Conservation (phyloP, 2,797 vertebrate genomes). For the Phoebastria nigripes region DNA sequence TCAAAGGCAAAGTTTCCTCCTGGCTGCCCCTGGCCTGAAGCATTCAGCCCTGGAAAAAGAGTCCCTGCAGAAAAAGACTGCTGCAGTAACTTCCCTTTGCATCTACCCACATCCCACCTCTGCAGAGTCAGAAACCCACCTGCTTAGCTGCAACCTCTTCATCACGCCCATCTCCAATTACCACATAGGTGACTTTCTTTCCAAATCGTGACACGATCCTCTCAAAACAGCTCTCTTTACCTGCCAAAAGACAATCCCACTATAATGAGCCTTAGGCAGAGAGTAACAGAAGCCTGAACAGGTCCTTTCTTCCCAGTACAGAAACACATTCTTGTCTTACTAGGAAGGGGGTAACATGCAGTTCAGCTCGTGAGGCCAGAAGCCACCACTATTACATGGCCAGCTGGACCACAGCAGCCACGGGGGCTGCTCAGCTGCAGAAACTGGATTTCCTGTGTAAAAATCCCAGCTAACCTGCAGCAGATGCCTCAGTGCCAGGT, state of each 20-base stretch:
- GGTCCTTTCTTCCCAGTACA: not conserved
- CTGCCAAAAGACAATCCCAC: slow-evolving; percentile 63
- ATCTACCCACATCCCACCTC: not conserved
- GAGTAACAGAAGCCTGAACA: not conserved
- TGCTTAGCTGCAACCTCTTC: slow-evolving; percentile 97
- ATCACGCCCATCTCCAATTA: slow-evolving; percentile 96
- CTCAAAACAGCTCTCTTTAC: slow-evolving; percentile 98
- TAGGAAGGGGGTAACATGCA: not conserved
- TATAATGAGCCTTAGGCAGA: not conserved
- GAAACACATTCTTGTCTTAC: not conserved
- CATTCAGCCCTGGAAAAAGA: not conserved
- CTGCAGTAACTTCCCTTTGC: not conserved
- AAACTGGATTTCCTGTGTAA: not conserved
- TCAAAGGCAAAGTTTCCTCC: not conserved
- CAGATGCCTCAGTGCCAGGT: not conserved
- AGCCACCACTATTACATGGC: not conserved
- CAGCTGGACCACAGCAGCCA: not conserved
- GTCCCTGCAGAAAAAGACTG: not conserved
- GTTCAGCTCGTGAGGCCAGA: not conserved
- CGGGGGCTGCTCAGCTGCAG: not conserved
- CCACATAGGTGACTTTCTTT: slow-evolving; percentile 97
- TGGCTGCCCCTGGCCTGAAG: not conserved
- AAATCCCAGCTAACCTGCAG: not conserved
- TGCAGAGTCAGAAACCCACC: slow-evolving; percentile 69
- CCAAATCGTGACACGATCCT: slow-evolving; percentile 94